phyloP scores from a whole-genome alignment of 1,140 invertebrate genomes.

The Cyclina sinensis region DNA sequence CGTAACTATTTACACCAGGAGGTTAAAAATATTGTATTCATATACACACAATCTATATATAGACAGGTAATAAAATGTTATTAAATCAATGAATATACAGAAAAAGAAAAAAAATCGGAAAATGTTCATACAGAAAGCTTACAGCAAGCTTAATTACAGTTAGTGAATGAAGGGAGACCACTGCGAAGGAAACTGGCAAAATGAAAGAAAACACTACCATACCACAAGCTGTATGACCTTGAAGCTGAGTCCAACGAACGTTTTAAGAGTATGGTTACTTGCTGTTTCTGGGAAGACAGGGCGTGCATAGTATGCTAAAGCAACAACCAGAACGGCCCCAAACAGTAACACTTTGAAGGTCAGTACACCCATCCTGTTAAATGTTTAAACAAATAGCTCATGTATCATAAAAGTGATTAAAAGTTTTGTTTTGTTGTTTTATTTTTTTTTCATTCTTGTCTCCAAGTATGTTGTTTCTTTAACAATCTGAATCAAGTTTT shows the following conservation, averaged over 20 bases:
- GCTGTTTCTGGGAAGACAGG: conserved; percentile 44
- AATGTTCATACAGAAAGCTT: background rate
- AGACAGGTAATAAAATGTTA: no score
- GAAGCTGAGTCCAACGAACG: conserved; percentile 22
- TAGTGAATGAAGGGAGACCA: background rate
- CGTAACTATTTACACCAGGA: no score
- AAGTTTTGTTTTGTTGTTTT: no score
- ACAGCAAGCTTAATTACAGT: background rate
- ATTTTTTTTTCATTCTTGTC: no score
- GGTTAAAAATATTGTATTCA: no score
- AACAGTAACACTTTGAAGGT: background rate
- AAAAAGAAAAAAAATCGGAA: background rate
- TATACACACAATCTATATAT: no score
- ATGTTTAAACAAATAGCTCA: no score
- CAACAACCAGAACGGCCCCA: background rate
- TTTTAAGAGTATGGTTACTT: conserved; percentile 39
- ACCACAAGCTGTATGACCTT: conserved; percentile 30
- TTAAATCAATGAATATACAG: no score
- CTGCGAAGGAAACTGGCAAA: background rate
- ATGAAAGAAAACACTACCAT: background rate
- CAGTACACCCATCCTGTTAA: background rate
- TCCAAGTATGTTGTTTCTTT: no score
- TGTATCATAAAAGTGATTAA: no score
- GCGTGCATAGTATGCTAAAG: background rate
- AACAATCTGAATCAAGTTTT: no score